Evolutionary conservation across 2,888 invertebrate genomes (phyloP), one percentile per base, ranked within the genome.

Genomic region (Tenthredo mesomela): DNA sequence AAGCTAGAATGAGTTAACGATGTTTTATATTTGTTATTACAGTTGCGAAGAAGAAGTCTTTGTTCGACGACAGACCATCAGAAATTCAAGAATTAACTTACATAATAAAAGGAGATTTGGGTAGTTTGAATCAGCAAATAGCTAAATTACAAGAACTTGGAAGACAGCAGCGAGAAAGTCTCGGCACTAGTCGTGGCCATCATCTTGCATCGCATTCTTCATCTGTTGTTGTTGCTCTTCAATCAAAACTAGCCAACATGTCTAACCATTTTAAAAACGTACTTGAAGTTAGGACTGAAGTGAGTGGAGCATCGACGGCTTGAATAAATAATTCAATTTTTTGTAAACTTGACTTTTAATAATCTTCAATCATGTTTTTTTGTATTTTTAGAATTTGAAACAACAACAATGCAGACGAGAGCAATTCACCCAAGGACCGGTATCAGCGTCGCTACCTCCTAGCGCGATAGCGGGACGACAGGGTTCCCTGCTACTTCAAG

Each of bases 11-110:
- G 18, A 2, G 15, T 50, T 54, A 54, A 54, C n/a, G 7, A 54
- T 54, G 7, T 33, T 78, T 12, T 10, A 21, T 82, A 50, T 83
- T 86, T 84, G 87, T 87, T 85, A 86, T 95, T 95, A 80, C 93
- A 98, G 98, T 99, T 96, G 99, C 99, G n/a, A 99, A 99, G 94
- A 96, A 97, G 92, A 98, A 98, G 93, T 98, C 99, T 0, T 95
- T 99, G 84, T 99, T 99, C 94, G 98, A 99, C 94, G 99, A 99
- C 93, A 95, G 98, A 93, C 97, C 98, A 50, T 95, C 97, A 84
- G 99, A 99, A 95, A 99, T 99, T 85, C 99, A 99, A 93, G 99
- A 99, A 93, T 94, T 99, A 85, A 99, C 99, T 0, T 98, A 98
- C 91, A 99, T 99, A 85, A 98, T 99, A 85, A 99, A 99, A 94